phyloP scores from a whole-genome alignment of 2,113 vertebrate species.

The Bubo blakistoni region DNA sequence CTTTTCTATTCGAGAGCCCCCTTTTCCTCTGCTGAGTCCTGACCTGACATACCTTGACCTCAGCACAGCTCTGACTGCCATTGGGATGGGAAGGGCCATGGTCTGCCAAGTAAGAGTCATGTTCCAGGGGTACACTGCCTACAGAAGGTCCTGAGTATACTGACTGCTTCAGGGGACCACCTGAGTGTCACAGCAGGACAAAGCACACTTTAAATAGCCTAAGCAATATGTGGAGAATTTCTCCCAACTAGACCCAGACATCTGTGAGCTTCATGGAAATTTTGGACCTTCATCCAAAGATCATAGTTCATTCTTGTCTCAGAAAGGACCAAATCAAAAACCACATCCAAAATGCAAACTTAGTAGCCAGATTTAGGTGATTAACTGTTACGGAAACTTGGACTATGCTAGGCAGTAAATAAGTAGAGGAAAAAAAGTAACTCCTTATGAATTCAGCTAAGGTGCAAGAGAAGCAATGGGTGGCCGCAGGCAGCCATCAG shows the following conservation, averaged over 20 bases:
- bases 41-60: neutral
- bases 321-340: neutral
- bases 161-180: rapidly evolving
- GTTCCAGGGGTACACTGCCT: neutral
- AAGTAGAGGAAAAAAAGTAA: neutral
- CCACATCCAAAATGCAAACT: neutral
- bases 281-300: neutral
- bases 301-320: neutral
- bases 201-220: neutral
- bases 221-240: neutral
- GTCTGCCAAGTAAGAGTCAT: neutral
- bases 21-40: neutral
- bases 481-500: rapidly evolving
- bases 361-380: neutral
- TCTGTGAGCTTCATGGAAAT: neutral
- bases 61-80: neutral
- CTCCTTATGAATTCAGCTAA: neutral
- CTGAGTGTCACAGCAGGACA: neutral
- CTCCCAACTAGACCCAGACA: neutral
- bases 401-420: neutral
- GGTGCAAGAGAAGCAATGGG: neutral
- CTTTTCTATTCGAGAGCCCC: neutral
- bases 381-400: neutral
- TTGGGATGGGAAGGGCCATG: neutral
- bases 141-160: neutral